Evolutionary conservation across 2,888 invertebrate species (phyloP).

Genomic region (Acrobasis consociella): DNA sequence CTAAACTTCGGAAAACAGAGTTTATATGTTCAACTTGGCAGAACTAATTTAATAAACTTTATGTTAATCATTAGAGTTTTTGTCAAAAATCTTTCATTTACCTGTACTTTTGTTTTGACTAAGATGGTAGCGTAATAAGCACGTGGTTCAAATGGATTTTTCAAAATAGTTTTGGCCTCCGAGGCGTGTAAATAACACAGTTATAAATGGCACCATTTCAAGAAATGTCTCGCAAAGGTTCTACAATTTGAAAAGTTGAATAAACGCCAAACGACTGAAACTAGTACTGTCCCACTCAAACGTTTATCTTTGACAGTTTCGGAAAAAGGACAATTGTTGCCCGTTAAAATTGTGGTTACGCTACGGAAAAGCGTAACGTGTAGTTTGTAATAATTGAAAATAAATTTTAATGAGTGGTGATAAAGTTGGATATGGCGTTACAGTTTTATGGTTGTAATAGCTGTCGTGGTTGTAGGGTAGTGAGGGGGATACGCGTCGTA

Average conservation of each 20-base stretch:
- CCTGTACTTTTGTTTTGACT: too few relatives aligned
- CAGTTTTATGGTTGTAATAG: conserved; percentile 62
- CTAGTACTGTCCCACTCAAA: conserved; percentile 69
- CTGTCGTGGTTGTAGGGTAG: conserved; percentile 61
- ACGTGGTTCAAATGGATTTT: neutral
- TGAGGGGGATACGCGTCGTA: conserved; percentile 74
- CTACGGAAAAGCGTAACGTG: conserved; percentile 50
- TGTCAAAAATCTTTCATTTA: too few relatives aligned
- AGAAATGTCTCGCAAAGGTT: conserved; percentile 49
- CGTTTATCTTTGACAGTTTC: conserved; percentile 66
- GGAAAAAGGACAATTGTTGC: conserved; percentile 74
- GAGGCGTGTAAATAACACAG: conserved; percentile 38
- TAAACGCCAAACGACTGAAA: conserved; percentile 65
- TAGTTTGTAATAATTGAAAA: conserved; percentile 55
- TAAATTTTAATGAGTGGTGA: conserved; percentile 60
- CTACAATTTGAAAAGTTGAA: conserved; percentile 68
- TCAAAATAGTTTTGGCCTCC: conserved; percentile 28
- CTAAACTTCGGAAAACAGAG: too few relatives aligned
- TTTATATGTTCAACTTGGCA: too few relatives aligned
- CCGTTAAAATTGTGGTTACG: conserved; percentile 23
- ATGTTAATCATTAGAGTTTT: too few relatives aligned
- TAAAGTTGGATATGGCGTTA: conserved; percentile 63
- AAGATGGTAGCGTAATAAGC: too few relatives aligned
- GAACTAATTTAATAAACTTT: too few relatives aligned
- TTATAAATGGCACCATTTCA: conserved; percentile 36